Base-by-base conservation (phyloP, 2,113 vertebrate species). In the Pelusios castaneus region DNA sequence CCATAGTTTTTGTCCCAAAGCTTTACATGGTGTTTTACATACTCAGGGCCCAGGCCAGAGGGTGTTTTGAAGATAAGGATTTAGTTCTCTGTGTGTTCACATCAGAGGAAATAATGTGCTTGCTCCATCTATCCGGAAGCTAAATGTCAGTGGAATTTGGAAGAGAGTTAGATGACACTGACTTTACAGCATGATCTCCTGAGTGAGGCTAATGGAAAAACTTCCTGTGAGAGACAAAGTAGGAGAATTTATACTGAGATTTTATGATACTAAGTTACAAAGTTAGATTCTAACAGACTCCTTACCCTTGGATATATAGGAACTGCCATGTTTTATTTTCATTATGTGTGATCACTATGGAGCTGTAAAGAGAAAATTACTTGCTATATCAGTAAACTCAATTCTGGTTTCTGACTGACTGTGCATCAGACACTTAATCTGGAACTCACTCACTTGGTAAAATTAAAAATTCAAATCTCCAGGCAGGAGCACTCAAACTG, bases 381-480 rank as follows among this genome's bases (percentile, higher is more conserved):
- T 96, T 97, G 97, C 96, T 97, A 92, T 96, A 96, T 97, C 79
- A 82, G 95, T 96, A 95, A 97, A 83, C 91, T 93, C 94, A 96
- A n/a, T 97, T 95, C 93, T 95, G 82, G 43, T 95, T 97, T 96
- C 94, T 95, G 90, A 95, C 91, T 96, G 96, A 96, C 93, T 94
- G 89, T 80, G 93, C 91, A 94, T 96, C 95, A 97, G 95, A 92
- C 93, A 93, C 97, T 96, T 98, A 94, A 97, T 97, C 96, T 95
- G 95, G 96, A 97, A 90, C 70, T 52, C 47, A 41, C 55, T 97
- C 95, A 95, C 96, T 93, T 88, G 95, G 85, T 96, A 86, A 97
- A 97, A 97, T 97, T 92, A 97, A 95, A 95, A 96, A 94, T 97
- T 98, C 91, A 97, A 89, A 95, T 97, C 60, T 95, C 91, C 89